These are phyloP conservation scores for Crotalus helleri DNA, from an alignment of 2,113 vertebrate genomes.

Conservation along the genomic window DNA sequence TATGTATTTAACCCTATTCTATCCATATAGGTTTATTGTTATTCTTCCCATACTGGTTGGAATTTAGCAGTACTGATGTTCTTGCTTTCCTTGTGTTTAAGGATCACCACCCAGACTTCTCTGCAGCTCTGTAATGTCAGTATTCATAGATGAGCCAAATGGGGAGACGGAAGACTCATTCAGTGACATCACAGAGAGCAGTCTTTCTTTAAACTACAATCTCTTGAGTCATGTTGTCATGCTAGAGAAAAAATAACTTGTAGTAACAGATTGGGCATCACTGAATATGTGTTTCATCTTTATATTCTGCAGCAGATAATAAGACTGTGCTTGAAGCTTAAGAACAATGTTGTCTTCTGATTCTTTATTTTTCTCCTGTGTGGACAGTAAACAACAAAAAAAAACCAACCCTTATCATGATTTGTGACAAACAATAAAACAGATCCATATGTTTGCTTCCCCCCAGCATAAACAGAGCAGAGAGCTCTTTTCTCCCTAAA, in stretches of 20 bases:
- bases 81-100: background rate
- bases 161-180: background rate
- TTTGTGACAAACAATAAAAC: conserved; percentile 51
- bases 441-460: conserved; percentile 54
- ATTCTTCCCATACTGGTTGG: background rate
- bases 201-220: background rate
- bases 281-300: conserved; percentile 30
- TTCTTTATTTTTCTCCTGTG: conserved; percentile 23
- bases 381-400: conserved; percentile 40
- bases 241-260: background rate
- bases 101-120: background rate
- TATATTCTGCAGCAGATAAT: conserved; percentile 4
- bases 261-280: background rate
- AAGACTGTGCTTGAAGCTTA: conserved; percentile 22
- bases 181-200: background rate
- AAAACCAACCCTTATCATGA: conserved; percentile 22
- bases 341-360: conserved; percentile 32
- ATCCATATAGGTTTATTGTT: background rate
- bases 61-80: background rate
- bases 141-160: background rate
- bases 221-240: background rate
- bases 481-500: conserved; percentile 43
- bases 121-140: background rate
- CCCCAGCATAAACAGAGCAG: conserved; percentile 53
- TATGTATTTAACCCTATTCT: background rate